Base-by-base conservation (phyloP, 2,113 vertebrate species). In the Apaloderma vittatum region DNA sequence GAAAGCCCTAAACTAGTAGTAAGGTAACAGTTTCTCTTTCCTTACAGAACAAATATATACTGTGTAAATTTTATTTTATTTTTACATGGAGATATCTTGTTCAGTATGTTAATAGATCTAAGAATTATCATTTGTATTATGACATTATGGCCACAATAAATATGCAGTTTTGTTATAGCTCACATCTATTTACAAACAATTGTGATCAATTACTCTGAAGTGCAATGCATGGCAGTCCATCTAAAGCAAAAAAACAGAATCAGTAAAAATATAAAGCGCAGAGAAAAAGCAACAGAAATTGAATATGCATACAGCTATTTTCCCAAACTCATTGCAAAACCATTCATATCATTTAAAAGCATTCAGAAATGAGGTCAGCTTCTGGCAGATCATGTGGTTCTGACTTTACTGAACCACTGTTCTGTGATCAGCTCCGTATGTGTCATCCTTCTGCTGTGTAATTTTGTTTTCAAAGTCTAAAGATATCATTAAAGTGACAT, bases 341-440 rank as follows among this genome's bases (percentile, higher is more conserved):
- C 81, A 88, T 73, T 85, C 77, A 87, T 90, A 65, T 67, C 43
- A 88, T 91, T 90, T 96, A 93, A 96, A 95, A 91, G 86, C 94
- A 92, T 94, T 96, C 87, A 97, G 95, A 98, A 98, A 98, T 84
- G 95, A 98, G 98, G 98, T 98, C 98, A 98, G 93, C 97, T 98
- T 98, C 98, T 98, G 97, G 95, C 93, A 97, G 91, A 93, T 97
- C 97, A 97, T 66, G 97, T 85, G 90, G 89, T 91, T 86, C 85
- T 82, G 91, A 94, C 95, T 98, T 94, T 94, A 96, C 94, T 95
- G 97, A 98, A 92, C 93, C 97, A 97, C 90, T 97, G 95, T 95
- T 97, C 97, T 98, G 97, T 98, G 96, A 97, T 98, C 90, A 75
- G 90, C 93, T 97, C 98, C 97, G 90, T 98, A 97, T 98, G 98